Conservation (phyloP, 2,113 vertebrate genomes). For the Malurus alboscapulatus region DNA sequence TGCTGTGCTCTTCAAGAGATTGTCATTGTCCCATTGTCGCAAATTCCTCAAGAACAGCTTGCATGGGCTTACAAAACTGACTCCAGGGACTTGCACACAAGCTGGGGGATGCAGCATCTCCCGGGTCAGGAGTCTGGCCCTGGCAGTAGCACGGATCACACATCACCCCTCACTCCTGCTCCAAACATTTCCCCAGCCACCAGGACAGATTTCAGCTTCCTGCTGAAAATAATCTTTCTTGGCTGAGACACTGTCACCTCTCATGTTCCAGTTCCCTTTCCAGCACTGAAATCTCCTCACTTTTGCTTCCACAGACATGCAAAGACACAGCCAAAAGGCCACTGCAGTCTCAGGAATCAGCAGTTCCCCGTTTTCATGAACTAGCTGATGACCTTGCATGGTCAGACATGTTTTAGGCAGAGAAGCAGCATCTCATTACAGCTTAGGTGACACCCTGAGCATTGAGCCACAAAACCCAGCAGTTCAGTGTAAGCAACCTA, state of each 20-base stretch:
- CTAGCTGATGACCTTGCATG: neutral
- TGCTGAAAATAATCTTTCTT: conserved; percentile 10
- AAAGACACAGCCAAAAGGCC: conserved; percentile 35
- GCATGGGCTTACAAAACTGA: conserved; percentile 20
- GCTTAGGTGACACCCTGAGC: conserved; percentile 10
- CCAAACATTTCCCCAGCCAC: neutral
- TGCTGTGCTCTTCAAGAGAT: conserved; percentile 20
- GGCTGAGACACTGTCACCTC: neutral
- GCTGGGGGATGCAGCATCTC: neutral
- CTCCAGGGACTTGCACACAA: neutral
- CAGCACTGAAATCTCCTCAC: conserved; percentile 26
- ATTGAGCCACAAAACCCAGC: neutral
- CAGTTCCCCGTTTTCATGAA: conserved; percentile 19
- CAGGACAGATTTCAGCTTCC: neutral
- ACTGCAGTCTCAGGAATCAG: conserved; percentile 66
- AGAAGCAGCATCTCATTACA: conserved; percentile 28
- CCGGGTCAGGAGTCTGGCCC: neutral
- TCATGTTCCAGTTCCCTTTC: neutral
- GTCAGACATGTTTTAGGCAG: neutral
- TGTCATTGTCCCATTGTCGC: neutral
- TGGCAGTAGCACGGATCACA: neutral
- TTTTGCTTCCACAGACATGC: conserved; percentile 31
- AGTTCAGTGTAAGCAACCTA: conserved; percentile 28
- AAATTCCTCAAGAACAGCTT: neutral
- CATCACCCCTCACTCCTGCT: neutral